Evolutionary conservation across 2,888 invertebrate species (phyloP), one percentile per base, ranked within the genome.

Genomic region (Phaonia tiefii): DNA sequence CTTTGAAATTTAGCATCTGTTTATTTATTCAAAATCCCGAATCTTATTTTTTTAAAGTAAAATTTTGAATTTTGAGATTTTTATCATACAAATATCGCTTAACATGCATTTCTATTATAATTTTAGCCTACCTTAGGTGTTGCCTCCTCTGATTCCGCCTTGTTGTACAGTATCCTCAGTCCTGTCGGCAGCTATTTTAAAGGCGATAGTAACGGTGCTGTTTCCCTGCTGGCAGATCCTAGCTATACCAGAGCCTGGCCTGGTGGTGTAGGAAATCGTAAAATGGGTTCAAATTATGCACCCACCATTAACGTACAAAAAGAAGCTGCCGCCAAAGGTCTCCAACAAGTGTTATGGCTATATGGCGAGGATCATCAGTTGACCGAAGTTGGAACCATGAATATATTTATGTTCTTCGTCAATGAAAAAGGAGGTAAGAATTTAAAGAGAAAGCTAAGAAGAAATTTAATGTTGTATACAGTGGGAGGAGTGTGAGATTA

Each of bases 311-410:
- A 95, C 85, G 94, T 96, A 49, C 96, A 96, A 88, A 96, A 96
- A 65, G 93, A 95, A 86, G 96, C 96, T 0, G 91, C 91, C 0
- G 92, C 93, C 76, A 92, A 93, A 86, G 97, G 97, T 0, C 94
- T 97, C 84, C 97, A 99, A 85, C 99, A 99, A 92, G 98, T 98
- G 8, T 91, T 99, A 73, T 99, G 99, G 99, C 92, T 99, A 49
- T 98, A 96, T 88, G 99, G 99, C 1, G 95, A 96, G 0, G 95
- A 99, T 87, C 95, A 98, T 88, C 94, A 97, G 89, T 89, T 99
- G 26, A 99, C 99, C 0, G 99, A 99, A 93, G 98, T 97, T 58
- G 99, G 99, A 70, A 97, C 99, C 13, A 99, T 99, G 99, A 99
- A 99, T 89, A 94, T 99, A 72, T 99, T 99, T 90, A 93, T 98